Evolutionary conservation across 2,797 vertebrate species (phyloP).

Genomic region (Malacoraja senta): DNA sequence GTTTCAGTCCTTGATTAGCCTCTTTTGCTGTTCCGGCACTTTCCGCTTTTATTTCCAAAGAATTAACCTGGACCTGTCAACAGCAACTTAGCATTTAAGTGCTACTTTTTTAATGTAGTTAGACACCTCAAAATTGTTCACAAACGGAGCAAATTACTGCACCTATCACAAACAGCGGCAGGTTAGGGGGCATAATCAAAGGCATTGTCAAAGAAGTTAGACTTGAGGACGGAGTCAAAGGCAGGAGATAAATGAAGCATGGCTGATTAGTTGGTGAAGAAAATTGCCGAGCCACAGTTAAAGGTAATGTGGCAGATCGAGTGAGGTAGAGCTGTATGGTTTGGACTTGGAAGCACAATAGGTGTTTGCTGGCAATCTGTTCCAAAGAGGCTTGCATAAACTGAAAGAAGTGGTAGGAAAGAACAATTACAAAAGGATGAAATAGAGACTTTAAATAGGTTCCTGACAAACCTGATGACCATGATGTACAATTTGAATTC

Average conservation of each 20-base stretch:
- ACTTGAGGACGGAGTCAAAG: slow-evolving; percentile 1
- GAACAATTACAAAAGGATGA: background rate
- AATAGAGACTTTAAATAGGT: too few species aligned
- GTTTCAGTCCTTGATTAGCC: background rate
- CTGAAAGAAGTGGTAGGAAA: background rate
- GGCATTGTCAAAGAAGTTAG: slow-evolving; percentile 21
- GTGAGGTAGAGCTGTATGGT: background rate
- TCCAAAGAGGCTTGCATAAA: background rate
- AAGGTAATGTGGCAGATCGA: background rate
- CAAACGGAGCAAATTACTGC: background rate
- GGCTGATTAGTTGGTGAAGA: background rate
- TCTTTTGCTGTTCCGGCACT: background rate
- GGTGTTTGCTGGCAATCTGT: background rate
- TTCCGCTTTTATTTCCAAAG: slow-evolving; percentile 2
- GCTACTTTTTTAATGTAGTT: background rate
- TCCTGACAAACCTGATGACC: background rate
- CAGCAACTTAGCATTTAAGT: background rate
- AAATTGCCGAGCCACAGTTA: background rate
- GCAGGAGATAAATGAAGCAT: background rate
- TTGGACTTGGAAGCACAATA: slow-evolving; percentile 5
- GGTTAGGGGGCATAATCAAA: slow-evolving; percentile 24
- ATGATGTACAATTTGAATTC: too few species aligned
- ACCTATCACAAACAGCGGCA: background rate
- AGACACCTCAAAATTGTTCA: background rate
- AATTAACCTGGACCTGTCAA: slow-evolving; percentile 17